phyloP scores from a whole-genome alignment of 1,140 invertebrate genomes.

The Diorhabda sublineata region DNA sequence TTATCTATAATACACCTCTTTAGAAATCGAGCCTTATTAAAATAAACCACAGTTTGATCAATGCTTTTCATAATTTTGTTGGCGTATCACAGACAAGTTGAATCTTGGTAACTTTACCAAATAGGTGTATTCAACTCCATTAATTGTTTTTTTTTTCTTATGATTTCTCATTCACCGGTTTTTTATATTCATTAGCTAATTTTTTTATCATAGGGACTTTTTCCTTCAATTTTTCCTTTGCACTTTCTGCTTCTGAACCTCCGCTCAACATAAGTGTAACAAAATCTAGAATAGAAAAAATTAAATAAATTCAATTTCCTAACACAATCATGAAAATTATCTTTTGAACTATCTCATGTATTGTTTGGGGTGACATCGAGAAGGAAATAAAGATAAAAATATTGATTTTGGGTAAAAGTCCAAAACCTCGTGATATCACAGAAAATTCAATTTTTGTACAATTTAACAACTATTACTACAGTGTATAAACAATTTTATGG shows the following conservation, averaged over 20 bases:
- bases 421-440: no score
- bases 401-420: no score
- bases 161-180: conserved; percentile 30
- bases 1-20: no score
- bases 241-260: conserved; percentile 43
- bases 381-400: no score
- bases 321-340: no score
- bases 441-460: no score
- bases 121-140: background rate
- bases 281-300: conserved; percentile 46
- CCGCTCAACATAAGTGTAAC: conserved; percentile 38
- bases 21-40: no score
- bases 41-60: no score
- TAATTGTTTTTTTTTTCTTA: background rate
- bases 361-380: no score
- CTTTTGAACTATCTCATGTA: no score
- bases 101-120: background rate
- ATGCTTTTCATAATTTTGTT: background rate
- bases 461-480: no score
- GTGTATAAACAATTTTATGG: no score
- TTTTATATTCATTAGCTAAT: conserved; percentile 46
- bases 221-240: conserved; percentile 43
- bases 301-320: conserved; percentile 19
- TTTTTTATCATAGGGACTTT: conserved; percentile 43
- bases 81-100: conserved; percentile 1